Base-by-base conservation (phyloP, 2,888 invertebrate species). In the Leptopilina myrica region DNA sequence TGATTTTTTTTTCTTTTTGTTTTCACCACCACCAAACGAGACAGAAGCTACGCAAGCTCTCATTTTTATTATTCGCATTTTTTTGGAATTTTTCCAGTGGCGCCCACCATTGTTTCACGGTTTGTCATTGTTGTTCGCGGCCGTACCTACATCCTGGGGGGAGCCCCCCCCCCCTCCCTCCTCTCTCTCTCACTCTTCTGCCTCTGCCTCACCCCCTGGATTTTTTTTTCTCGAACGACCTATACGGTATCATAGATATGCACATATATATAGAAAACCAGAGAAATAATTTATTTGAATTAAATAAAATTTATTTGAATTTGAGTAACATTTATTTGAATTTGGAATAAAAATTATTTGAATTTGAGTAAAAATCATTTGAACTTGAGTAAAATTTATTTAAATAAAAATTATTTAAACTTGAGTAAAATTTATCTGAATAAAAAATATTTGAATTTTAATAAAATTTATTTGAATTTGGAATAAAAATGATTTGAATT, bases 81-180 rank as follows among this genome's bases (percentile, higher is more conserved):
- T 49, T 91, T 91, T 90, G 91, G 90, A 91, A 91, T 91, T 91
- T 91, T 91, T 91, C 91, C 91, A 91, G 91, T 91, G 87, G 90
- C 90, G 88, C 90, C 90, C 89, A 87, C 91, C 91, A 91, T 91
- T 91, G 91, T 91, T 91, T 89, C 90, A 89, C 88, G 89, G 90
- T 90, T 90, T 91, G 91, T 91, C 91, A 91, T 91, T 91, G 91
- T 91, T 91, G 88, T 87, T 84, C 83, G 83, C 81, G 85, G 84
- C 85, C 82, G 82, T 79, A 87, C 85, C 86, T 88, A 86, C 88
- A 86, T 88, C 89, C 88, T 88, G 88, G 81, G 84, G 85, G 84
- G 76, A 66, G 79, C 6, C 43, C 62, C 11, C 69, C 69, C 12
- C 12, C 78, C 11, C 76, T 20, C 43, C 3, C 33, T 33, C 43